Evolutionary conservation across 2,113 vertebrate genomes (phyloP), one percentile per base, ranked within the genome.

Genomic region (Gavialis gangeticus): DNA sequence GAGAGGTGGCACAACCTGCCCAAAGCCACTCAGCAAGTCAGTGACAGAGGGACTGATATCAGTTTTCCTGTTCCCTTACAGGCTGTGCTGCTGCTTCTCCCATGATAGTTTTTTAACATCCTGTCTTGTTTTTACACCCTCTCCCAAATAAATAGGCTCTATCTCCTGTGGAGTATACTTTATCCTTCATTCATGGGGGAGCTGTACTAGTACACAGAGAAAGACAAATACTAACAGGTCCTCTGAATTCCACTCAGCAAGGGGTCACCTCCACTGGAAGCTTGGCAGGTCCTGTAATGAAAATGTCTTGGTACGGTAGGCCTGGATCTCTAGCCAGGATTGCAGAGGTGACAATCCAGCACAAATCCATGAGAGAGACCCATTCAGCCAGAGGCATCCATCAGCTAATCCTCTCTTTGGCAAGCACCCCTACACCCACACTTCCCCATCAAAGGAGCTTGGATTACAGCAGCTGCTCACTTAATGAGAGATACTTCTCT

Each of bases 271-370:
- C 63, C 78, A 19, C 3, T 13, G 10, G 64, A 67, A 37, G 60
- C 64, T 3, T 58, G 88, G 85, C 73, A 84, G 73, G 28, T 21
- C 34, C n/a, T 75, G 60, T 75, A 89, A 84, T 67, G 56, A 86
- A 34, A 76, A 5, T 46, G 37, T 67, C 89, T 82, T 82, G 76
- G 63, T 95, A 18, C 2, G 3, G 79, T 59, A 80, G 88, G 62
- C 75, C 15, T 4, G 88, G 34, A 87, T 66, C 69, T 94, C 19
- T 84, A 96, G 94, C 97, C 96, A 69, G 75, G 77, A 73, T 2
- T 1, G 69, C 81, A 75, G 82, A 94, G 82, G 87, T 86, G 96
- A 96, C 95, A 97, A 97, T 96, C 92, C 94, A 82, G 59, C 76
- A 62, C 75, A 94, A 93, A 93, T 96, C 86, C 94, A 6, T 66